Base-by-base conservation (phyloP, 1,140 invertebrate species). In the Arctopsyche grandis region DNA sequence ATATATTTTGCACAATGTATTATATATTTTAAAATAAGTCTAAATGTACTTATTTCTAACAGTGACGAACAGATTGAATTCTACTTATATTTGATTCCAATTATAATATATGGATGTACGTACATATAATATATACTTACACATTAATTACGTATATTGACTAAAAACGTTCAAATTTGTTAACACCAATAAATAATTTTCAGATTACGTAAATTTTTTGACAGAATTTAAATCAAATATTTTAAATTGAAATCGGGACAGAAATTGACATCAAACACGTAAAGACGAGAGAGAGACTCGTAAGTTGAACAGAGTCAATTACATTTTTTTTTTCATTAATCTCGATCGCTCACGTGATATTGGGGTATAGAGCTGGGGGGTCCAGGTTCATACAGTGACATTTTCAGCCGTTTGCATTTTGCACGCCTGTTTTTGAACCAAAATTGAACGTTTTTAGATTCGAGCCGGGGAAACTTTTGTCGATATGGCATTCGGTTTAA, bases 391-490 rank as follows among this genome's bases (percentile, higher is more conserved):
- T 94, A 95, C 22, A 95, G 86, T 0, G 94, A 94, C 94, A 96
- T 95, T 87, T 96, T 96, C 83, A 97, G 88, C 24, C 97, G 90
- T 87, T 99, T 99, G 85, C 96, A 97, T 87, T 99, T 99, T 80
- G 98, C 98, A 60, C 97, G 89, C 60, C 97, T 93, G 86, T 99
- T 99, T 87, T 98, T 98, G 86, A 97, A 96, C 95, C 95, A 97
- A 85, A 99, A 97, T 87, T 99, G 97, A 71, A 99, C 97, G 85
- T 99, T 99, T 88, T 99, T 99, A 16, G 97, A 97, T 86, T 99
- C 97, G 26, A 99, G 89, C 22, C 96, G 92, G 0, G 97, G 98
- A 87, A 99, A 99, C 86, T 99, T 98, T 86, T 98, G 96, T 83
- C 97, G 90, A 86, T 98, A 97, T 26, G 95, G 95, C 93, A 98